phyloP scores from a whole-genome alignment of 2,113 vertebrate species.

The Otus sunia region DNA sequence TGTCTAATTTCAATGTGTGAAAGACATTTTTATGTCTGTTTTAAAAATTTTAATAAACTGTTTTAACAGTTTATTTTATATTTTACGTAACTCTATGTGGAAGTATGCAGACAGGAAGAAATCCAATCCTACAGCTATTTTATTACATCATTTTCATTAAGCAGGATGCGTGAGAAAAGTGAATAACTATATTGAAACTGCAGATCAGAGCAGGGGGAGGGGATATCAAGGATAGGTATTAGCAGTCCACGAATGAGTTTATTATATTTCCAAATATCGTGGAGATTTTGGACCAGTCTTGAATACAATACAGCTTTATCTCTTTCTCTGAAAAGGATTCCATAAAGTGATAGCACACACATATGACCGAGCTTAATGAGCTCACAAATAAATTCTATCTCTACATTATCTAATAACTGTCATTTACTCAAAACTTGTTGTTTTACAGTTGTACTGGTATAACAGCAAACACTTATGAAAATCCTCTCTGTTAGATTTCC shows the following conservation, averaged over 20 bases:
- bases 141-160: not conserved
- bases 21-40: fast-evolving
- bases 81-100: not conserved
- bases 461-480: not conserved
- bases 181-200: not conserved
- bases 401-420: not conserved
- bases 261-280: not conserved
- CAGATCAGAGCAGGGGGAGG: not conserved
- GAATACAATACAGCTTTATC: not conserved
- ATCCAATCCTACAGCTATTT: not conserved
- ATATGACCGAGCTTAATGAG: not conserved
- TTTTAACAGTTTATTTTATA: fast-evolving
- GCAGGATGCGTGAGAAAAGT: not conserved
- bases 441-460: too few relatives aligned
- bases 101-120: not conserved
- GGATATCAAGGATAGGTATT: not conserved
- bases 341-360: not conserved
- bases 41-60: too few relatives aligned
- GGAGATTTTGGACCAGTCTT: not conserved
- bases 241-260: not conserved
- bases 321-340: not conserved
- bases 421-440: not conserved
- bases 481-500: not conserved
- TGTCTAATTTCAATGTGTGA: not conserved
- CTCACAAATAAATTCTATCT: not conserved